phyloP scores from a whole-genome alignment of 2,113 vertebrate species.

The Tachycineta bicolor region DNA sequence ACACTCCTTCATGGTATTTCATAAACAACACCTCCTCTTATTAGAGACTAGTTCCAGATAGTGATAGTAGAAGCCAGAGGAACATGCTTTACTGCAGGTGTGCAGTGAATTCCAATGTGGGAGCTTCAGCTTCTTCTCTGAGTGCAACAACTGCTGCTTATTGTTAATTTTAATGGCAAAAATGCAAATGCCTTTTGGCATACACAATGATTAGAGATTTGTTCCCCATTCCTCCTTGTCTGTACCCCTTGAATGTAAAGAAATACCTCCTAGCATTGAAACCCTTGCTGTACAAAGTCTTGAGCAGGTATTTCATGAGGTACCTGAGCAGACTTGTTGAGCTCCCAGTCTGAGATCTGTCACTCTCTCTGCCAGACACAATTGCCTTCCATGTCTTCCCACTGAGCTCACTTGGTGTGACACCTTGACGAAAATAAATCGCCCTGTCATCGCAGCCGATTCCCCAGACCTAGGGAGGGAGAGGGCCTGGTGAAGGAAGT shows the following conservation, averaged over 20 bases:
- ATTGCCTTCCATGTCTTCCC: slow-evolving; percentile 94
- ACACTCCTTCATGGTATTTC: background rate
- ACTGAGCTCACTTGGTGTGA: slow-evolving; percentile 91
- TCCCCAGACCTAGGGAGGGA: slow-evolving; percentile 85
- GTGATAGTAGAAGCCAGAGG: background rate
- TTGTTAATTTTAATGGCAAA: background rate
- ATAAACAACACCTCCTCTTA: background rate
- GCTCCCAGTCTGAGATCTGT: slow-evolving; percentile 88
- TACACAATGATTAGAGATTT: background rate
- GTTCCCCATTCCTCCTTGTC: background rate
- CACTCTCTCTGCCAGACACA: slow-evolving; percentile 78
- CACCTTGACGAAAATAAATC: slow-evolving; percentile 90
- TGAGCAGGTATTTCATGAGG: background rate
- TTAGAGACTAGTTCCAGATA: background rate
- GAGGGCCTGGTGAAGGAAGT: background rate
- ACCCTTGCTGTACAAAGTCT: background rate
- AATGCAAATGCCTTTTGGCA: background rate
- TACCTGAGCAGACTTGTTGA: slow-evolving; percentile 89
- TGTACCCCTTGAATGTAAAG: background rate
- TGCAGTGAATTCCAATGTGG: background rate
- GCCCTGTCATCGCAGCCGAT: slow-evolving; percentile 85
- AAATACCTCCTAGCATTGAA: background rate
- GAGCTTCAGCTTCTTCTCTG: background rate
- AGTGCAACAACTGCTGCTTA: background rate
- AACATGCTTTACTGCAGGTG: background rate